Evolutionary conservation across 2,113 vertebrate genomes (phyloP).

Genomic region (Oxygymnocypris stewartii): DNA sequence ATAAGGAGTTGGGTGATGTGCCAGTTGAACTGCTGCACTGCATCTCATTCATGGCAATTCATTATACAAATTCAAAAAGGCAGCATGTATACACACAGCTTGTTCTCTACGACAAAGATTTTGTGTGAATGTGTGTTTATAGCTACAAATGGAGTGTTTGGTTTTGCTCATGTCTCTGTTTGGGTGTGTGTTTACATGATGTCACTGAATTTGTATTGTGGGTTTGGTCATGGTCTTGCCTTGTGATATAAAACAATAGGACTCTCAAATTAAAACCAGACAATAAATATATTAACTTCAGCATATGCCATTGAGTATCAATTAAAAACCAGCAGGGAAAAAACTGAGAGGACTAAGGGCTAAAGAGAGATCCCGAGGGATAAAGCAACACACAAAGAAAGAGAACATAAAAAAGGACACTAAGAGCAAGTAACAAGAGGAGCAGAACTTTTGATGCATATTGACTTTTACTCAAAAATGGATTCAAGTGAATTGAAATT

Average conservation of each 20-base stretch:
- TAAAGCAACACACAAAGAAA: background rate
- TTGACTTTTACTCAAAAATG: background rate
- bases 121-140: background rate
- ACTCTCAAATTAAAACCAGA: slow-evolving; percentile 34
- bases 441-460: background rate
- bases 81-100: background rate
- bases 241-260: slow-evolving; percentile 32
- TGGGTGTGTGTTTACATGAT: slow-evolving; percentile 24
- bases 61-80: slow-evolving; percentile 11
- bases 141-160: slow-evolving; percentile 7
- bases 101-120: background rate
- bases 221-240: slow-evolving; percentile 13
- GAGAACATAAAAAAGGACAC: background rate
- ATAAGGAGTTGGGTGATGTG: background rate
- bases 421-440: background rate
- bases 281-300: slow-evolving; percentile 18
- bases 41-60: slow-evolving; percentile 13
- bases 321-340: slow-evolving; percentile 14
- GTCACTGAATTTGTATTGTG: slow-evolving; percentile 32
- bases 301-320: background rate
- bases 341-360: background rate
- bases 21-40: background rate
- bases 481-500: background rate
- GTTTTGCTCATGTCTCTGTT: slow-evolving; percentile 12
- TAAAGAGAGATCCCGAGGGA: background rate